Conservation (phyloP, 2,113 vertebrate species). For the Tyrannus savana region DNA sequence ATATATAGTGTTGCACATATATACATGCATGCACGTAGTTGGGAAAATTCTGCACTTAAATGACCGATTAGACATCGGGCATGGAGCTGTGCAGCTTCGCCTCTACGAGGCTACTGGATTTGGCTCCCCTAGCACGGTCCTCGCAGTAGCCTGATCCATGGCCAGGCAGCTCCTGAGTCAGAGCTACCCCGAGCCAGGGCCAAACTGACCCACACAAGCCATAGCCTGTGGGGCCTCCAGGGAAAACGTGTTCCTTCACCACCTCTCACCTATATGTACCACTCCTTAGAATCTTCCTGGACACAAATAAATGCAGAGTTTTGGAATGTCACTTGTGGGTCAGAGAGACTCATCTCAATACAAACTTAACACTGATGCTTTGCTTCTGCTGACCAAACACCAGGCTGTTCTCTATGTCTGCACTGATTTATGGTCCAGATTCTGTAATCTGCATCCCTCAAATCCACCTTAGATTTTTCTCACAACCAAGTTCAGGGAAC, state of each 20-base stretch:
- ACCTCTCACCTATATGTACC: not conserved
- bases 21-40: not conserved
- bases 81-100: not conserved
- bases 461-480: not conserved
- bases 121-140: not conserved
- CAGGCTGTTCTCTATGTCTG: not conserved
- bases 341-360: not conserved
- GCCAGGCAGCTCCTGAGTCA: fast-evolving
- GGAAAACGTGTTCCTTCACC: fast-evolving
- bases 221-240: fast-evolving
- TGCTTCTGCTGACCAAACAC: not conserved
- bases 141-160: fast-evolving
- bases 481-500: not conserved
- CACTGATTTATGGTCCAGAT: not conserved
- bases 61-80: not conserved
- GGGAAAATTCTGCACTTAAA: no score
- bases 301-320: not conserved
- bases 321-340: not conserved
- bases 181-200: not conserved
- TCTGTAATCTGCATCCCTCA: not conserved
- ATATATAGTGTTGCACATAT: not conserved
- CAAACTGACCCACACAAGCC: not conserved
- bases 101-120: not conserved
- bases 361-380: not conserved
- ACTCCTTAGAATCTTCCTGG: not conserved